Evolutionary conservation across 2,113 vertebrate genomes (phyloP).

Genomic region (Myotis brandtii): DNA sequence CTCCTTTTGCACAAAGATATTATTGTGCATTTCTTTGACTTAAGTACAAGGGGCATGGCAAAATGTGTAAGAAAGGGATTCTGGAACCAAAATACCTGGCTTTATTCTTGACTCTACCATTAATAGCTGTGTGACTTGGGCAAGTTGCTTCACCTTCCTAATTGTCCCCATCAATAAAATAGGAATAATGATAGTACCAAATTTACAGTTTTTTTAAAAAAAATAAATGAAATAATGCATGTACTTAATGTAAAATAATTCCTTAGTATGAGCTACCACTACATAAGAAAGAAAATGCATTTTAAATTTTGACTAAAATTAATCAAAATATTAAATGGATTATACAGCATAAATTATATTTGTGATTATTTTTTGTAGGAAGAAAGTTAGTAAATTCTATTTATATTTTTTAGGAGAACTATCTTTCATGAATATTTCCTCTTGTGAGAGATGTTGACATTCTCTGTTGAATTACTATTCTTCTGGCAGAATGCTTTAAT

Average conservation of each 20-base stretch:
- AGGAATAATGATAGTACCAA: constrained; percentile 32
- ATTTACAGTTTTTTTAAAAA: constrained; percentile 46
- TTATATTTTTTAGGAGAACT: constrained; percentile 42
- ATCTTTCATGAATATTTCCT: neutral
- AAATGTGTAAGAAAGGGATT: constrained; percentile 25
- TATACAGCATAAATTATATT: constrained; percentile 44
- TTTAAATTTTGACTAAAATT: neutral
- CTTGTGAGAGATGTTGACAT: constrained; percentile 39
- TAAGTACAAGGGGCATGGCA: neutral
- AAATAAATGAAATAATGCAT: constrained; percentile 51
- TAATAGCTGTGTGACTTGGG: neutral
- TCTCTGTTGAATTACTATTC: constrained; percentile 70
- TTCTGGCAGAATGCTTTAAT: constrained; percentile 12
- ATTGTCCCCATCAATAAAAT: constrained; percentile 43
- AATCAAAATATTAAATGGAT: constrained; percentile 46
- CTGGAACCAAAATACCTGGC: neutral
- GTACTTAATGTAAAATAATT: constrained; percentile 6
- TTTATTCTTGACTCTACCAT: neutral
- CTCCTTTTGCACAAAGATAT: constrained; percentile 25
- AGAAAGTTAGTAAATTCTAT: constrained; percentile 60
- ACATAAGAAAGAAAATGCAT: constrained; percentile 2
- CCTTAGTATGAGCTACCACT: neutral
- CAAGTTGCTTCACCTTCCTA: constrained; percentile 2
- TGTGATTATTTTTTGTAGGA: constrained; percentile 40
- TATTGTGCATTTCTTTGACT: constrained; percentile 55